Percentiles rank a stretch among this genome's conserved stretches.
These are phyloP conservation scores for Heliornis fulica DNA, from an alignment of 2,113 vertebrate species.

Conservation along the genomic window DNA sequence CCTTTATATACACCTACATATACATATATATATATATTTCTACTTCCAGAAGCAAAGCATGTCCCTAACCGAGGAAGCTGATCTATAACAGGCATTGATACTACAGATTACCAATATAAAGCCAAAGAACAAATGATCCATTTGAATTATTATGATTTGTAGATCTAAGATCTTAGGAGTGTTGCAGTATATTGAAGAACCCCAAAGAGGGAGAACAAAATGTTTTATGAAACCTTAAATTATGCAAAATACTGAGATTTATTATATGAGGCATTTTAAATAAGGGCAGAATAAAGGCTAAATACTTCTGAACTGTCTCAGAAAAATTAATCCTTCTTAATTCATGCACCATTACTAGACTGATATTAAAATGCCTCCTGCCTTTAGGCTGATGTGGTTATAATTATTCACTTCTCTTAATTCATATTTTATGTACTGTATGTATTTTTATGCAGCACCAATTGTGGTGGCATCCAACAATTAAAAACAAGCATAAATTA, in stretches of 20 bases:
- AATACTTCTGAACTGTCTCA: constrained; percentile 52
- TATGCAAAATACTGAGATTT: constrained; percentile 43
- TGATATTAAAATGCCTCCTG: constrained; percentile 45
- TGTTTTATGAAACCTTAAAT: constrained; percentile 40
- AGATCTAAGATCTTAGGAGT: constrained; percentile 6
- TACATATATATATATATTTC: not conserved
- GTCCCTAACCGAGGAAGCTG: not conserved
- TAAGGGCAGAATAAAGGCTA: constrained; percentile 58
- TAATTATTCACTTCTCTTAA: constrained; percentile 58
- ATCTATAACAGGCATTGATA: not conserved
- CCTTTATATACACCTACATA: too few relatives aligned
- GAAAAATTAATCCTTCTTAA: constrained; percentile 60
- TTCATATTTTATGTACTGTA: constrained; percentile 41
- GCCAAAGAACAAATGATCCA: not conserved
- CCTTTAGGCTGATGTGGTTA: constrained; percentile 44
- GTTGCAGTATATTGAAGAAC: not conserved
- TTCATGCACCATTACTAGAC: constrained; percentile 51
- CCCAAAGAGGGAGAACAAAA: not conserved
- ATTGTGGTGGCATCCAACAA: constrained; percentile 26
- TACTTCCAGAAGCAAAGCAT: not conserved
- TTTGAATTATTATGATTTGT: not conserved
- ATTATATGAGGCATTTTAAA: constrained; percentile 40
- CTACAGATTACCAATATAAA: not conserved
- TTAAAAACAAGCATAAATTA: constrained; percentile 63
- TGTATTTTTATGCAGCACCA: constrained; percentile 5